Evolutionary conservation across 2,888 invertebrate species (phyloP), one percentile per base, ranked within the genome.

Genomic region (Hanleya hanleyi): DNA sequence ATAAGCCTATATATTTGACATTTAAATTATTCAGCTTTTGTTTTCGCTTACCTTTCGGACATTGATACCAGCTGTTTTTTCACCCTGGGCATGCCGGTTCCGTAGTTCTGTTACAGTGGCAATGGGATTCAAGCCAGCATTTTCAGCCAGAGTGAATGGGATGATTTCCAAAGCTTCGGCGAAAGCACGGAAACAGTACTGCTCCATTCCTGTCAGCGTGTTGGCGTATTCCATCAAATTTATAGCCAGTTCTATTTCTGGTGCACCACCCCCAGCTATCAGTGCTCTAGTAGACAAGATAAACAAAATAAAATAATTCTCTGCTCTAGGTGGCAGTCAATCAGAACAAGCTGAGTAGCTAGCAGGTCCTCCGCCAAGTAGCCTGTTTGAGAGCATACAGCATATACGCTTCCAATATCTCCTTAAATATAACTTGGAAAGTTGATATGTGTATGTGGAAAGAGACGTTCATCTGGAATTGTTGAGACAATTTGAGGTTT

Each of bases 191-290:
- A 97, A 94, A 89, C 98, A 98, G 91, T 99, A 98, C 75, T 97
- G 96, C 89, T 97, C 97, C 67, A 97, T 95, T 69, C 98, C 99
- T 69, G 95, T 94, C 49, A 97, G 93, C 0, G 95, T 94, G 85
- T 97, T 94, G 0, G 98, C 94, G 77, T 94, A 93, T 32, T 95
- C 94, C 7, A 95, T 94, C 70, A 99, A 92, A 74, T 94, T 94
- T 37, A 97, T 92, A 0, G 98, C 95, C 77, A 99, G 93, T 90
- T 98, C 97, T 77, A 97, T 98, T 92, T 99, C 99, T 4, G 99
- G 98, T 18, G 98, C 97, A 62, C 99, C 99, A 66, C 99, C 99
- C 75, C 99, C 99, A 69, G 97, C 95, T 90, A 98, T 94, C 83
- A 98, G 92, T 61, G 96, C 96, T 75, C 94, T 92, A 77, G 35